A percentile compares a stretch with the other conserved stretches of the same genome.
Evolutionary conservation across 2,797 vertebrate genomes (phyloP).

Genomic region (Smutsia gigantea): DNA sequence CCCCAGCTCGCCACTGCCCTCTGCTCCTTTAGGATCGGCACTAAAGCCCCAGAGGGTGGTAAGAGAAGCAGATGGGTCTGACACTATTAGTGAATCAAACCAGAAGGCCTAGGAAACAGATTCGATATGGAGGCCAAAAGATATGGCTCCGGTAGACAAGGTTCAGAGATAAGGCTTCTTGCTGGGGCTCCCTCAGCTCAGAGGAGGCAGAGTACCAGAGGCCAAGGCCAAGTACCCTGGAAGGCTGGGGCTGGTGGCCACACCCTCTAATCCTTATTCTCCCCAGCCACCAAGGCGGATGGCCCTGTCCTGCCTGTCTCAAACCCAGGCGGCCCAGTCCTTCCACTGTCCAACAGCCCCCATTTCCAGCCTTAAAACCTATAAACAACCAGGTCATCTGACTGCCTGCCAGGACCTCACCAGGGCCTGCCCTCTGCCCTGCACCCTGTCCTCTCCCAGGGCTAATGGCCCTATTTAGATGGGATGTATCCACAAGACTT

Average conservation of each 20-base stretch:
- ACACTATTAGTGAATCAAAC: slow-evolving; percentile 53
- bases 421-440: neutral
- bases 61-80: neutral
- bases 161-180: neutral
- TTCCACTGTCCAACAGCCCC: neutral
- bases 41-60: neutral
- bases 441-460: neutral
- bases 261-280: neutral
- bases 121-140: neutral
- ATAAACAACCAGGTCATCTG: neutral
- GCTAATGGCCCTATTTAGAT: neutral
- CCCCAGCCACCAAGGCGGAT: neutral
- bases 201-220: neutral
- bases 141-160: neutral
- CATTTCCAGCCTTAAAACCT: neutral
- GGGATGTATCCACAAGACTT: neutral
- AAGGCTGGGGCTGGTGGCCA: neutral
- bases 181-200: neutral
- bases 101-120: neutral
- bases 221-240: neutral
- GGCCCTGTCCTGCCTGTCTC: neutral
- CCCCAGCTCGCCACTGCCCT: neutral
- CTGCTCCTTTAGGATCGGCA: neutral
- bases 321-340: neutral
- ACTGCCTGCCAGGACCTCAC: neutral